Conservation (phyloP, 2,113 vertebrate species). For the Eonycteris spelaea region DNA sequence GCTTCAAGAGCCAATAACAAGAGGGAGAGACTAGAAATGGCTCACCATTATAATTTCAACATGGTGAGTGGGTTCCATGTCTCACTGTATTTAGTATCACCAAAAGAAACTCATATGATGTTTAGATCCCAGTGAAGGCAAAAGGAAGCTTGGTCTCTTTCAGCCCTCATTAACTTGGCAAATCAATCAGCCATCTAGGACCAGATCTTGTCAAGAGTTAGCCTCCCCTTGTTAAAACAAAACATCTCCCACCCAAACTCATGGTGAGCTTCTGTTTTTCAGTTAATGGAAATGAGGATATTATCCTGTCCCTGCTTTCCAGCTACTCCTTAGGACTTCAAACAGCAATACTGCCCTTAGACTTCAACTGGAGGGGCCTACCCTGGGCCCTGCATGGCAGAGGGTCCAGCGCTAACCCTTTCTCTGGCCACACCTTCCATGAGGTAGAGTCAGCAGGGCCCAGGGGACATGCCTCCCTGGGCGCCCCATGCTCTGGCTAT, state of each 20-base stretch:
- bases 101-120: neutral
- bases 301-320: neutral
- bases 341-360: neutral
- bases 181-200: neutral
- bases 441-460: neutral
- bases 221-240: neutral
- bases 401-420: neutral
- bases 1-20: neutral
- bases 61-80: neutral
- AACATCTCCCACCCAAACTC: neutral
- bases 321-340: neutral
- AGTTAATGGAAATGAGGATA: neutral
- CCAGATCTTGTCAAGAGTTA: neutral
- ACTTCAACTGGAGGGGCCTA: neutral
- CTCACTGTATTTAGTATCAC: neutral
- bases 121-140: neutral
- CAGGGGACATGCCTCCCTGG: neutral
- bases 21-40: no score
- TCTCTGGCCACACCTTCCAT: neutral
- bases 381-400: no score
- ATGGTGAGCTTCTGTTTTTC: neutral
- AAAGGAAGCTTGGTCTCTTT: neutral
- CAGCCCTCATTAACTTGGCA: neutral
- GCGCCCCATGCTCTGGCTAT: neutral
- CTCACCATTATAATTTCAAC: neutral